Base-by-base conservation (phyloP, 2,888 invertebrate species). In the Tipula confusa region DNA sequence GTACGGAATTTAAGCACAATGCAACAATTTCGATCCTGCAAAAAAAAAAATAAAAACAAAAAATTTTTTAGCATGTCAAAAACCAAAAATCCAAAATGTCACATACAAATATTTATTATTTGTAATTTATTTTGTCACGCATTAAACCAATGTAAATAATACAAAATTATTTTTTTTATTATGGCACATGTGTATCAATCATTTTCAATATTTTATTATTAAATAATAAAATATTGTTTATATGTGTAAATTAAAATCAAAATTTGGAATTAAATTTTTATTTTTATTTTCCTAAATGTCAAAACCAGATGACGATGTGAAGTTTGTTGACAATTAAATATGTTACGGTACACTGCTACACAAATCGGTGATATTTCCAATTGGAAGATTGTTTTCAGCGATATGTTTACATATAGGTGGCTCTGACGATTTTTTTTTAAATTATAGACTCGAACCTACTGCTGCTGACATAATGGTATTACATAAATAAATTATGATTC, bases 261-360 rank as follows among this genome's bases (percentile, higher is more conserved):
- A 15, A 6, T 29, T n/a, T 15, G 13, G 15, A 80, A 80, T n/a
- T n/a, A n/a, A n/a, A n/a, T 80, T 80, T 80, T 80, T 80, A 18
- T 64, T 29, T 28, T 80, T 80, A 15, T 80, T 80, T 29, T 80
- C 13, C 31, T 29, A 29, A 80, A 80, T 31, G 80, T 80, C 80
- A 80, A 80, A 80, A 80, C 29, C 80, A 80, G 80, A 80, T 80
- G 80, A 80, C 80, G 31, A 80, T 9, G 1, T 80, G 80, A 80
- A 80, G 80, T 80, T 80, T 15, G 80, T 29, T 80, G 80, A 64
- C 24, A 64, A 64, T 64, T n/a, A 43, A 15, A 43, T 36, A 11
- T 36, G 36, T n/a, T n/a, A 36, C 43, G 43, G 2, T 64, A 64
- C 64, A 64, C 64, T 64, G 24, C 24, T 9, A 64, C n/a, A 11